Evolutionary conservation across 2,888 invertebrate species (phyloP), one percentile per base, ranked within the genome.

Genomic region (Netelia virgata): DNA sequence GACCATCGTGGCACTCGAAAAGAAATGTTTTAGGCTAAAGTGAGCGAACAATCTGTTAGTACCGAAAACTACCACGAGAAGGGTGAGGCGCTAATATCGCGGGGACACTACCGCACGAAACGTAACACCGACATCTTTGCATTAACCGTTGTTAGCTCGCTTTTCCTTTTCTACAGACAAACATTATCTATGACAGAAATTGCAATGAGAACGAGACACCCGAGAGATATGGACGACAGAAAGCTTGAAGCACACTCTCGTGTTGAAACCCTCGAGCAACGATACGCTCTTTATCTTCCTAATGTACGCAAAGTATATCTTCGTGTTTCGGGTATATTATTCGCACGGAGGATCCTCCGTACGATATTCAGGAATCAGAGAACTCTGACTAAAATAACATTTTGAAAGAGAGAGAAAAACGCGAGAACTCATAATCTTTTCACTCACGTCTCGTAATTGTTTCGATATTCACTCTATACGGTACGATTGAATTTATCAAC

Each of bases 321-420:
- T 76, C 84, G 61, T 78, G 80, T 84, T 72, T 76, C 75, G 75
- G 66, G 66, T 77, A 81, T 84, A 68, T 77, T 69, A 63, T 69
- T 77, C 76, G 72, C 69, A 59, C 69, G 20, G 9, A 57, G 20
- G 61, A 20, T 23, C 28, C 64, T 70, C 70, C 66, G 18, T 69
- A 20, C 57, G 43, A 66, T 43, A 63, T 43, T 64, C 18, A 59
- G n/a, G 50, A 59, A 70, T 53, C 43, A 63, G 36, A 20, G 28
- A 28, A 50, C 18, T 18, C 14, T 47, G 47, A 47, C 47, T 47
- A 55, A 63, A 63, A 57, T 9, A 53, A 63, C 28, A 78, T 61
- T 79, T 57, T 68, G 11, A 43, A n/a, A 50, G 50, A 43, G 36
- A 18, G 1, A 47, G 47, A 47, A 0, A 18, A n/a, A 14, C 10